Base-by-base conservation (phyloP, 1,140 invertebrate genomes). In the Lepidotrigona ventralis region DNA sequence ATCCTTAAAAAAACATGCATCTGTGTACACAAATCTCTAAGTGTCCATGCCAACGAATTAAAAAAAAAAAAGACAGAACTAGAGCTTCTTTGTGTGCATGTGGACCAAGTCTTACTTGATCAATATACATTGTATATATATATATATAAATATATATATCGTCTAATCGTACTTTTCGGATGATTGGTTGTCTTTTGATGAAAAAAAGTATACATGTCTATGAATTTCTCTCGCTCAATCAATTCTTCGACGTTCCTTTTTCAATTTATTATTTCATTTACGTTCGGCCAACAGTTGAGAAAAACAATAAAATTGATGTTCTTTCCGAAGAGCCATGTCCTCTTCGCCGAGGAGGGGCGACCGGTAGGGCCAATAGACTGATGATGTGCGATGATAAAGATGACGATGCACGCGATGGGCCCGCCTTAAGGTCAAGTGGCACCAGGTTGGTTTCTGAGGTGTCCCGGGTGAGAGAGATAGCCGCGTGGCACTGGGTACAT, bases 241-340 rank as follows among this genome's bases (percentile, higher is more conserved):
- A 81, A 83, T 90, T 88, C 69, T 83, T 81, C 78, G 73, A 88
- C 83, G 84, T 89, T 89, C 87, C 83, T 88, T 86, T 89, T 88
- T 85, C 86, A 88, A 89, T 89, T 91, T 91, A 90, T 92, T 90
- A 92, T 92, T 92, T 92, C 88, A 90, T 93, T 93, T 93, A 93
- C 92, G 92, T 94, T 93, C 91, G 93, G 90, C 88, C 91, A 93
- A 86, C 86, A 91, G 88, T 92, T 89, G 88, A 88, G 87, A 88
- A 92, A 90, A 92, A 91, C 90, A 91, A 94, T 92, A 92, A 93
- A 94, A 93, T 93, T 94, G 93, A 93, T 94, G 93, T 94, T 94
- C 93, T 95, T 95, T 94, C 92, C 93, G 93, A 94, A 95, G 94
- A 95, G 94, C 92, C 93, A 92, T 94, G 92, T 93, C 94, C 94